Percentiles rank a stretch among this genome's conserved stretches.
Evolutionary conservation across 2,113 vertebrate genomes (phyloP).

Genomic region (Lepus europaeus): DNA sequence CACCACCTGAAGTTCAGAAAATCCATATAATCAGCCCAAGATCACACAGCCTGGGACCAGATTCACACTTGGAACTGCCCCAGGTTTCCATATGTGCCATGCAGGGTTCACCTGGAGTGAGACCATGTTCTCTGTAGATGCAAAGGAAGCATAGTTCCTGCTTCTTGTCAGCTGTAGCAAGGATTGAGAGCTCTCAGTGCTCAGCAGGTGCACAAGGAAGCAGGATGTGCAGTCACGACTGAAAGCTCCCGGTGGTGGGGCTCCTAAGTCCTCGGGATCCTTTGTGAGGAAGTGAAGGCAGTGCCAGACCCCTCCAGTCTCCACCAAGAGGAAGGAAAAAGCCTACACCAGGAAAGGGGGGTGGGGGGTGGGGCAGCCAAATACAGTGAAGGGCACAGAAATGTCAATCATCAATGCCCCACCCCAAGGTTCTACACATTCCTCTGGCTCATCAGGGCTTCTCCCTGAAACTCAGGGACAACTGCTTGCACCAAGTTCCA

Average conservation of each 20-base stretch:
- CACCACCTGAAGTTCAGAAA: constrained; percentile 50
- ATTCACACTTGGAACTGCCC: background rate
- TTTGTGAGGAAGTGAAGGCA: background rate
- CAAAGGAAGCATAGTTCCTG: background rate
- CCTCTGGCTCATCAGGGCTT: background rate
- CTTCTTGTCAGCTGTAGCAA: background rate
- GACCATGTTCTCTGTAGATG: background rate
- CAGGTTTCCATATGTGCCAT: background rate
- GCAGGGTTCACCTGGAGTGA: background rate
- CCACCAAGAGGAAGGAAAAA: background rate
- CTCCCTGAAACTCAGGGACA: background rate
- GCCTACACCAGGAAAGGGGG: background rate
- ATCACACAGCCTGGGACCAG: constrained; percentile 36
- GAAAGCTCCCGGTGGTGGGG: background rate
- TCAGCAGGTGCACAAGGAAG: background rate
- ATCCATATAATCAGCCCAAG: constrained; percentile 38
- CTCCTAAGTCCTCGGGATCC: background rate
- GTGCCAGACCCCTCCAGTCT: background rate
- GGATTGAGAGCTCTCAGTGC: background rate
- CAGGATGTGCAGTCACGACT: background rate
- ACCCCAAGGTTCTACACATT: background rate
- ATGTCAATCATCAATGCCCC: background rate
- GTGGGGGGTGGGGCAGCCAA: background rate
- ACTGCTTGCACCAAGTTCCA: background rate
- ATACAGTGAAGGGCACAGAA: background rate